These are phyloP conservation scores for Stomorhina lunata DNA, from an alignment of 2,888 invertebrate genomes.

Conservation along the genomic window DNA sequence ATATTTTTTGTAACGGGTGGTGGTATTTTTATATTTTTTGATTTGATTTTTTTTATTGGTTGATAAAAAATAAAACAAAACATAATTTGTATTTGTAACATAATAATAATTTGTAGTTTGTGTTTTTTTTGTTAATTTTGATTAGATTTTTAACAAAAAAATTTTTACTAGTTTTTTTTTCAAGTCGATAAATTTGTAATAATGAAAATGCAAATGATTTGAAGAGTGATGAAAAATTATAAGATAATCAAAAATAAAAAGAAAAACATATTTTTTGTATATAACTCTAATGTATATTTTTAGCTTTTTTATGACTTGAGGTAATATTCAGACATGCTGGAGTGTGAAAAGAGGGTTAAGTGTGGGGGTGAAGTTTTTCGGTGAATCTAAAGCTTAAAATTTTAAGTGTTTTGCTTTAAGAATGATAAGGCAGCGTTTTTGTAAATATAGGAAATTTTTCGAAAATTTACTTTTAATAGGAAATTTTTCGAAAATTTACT, in stretches of 20 bases:
- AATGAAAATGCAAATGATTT: slow-evolving; percentile 64
- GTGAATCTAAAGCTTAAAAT: slow-evolving; percentile 26
- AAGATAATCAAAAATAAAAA: neutral
- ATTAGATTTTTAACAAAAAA: slow-evolving; percentile 40
- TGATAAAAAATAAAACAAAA: slow-evolving; percentile 62
- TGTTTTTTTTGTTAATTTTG: slow-evolving; percentile 56
- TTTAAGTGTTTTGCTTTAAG: too few relatives aligned
- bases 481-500: too few relatives aligned
- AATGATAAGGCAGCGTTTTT: too few relatives aligned
- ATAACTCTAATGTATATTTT: slow-evolving; percentile 21
- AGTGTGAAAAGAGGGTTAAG: neutral
- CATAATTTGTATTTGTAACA: slow-evolving; percentile 60
- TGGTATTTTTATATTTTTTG: slow-evolving; percentile 46
- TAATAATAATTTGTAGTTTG: slow-evolving; percentile 62
- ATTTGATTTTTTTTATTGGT: slow-evolving; percentile 42
- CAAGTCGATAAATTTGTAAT: slow-evolving; percentile 37
- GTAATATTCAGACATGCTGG: slow-evolving; percentile 14
- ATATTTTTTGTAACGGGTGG: slow-evolving; percentile 53
- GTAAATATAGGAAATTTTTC: too few relatives aligned
- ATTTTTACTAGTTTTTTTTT: neutral
- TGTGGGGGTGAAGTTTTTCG: neutral
- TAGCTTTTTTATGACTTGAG: slow-evolving; percentile 4
- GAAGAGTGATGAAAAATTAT: slow-evolving; percentile 45
- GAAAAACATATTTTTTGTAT: neutral
- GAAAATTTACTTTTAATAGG: too few relatives aligned